phyloP scores from a whole-genome alignment of 2,888 invertebrate genomes.

The Brachylomia viminalis region DNA sequence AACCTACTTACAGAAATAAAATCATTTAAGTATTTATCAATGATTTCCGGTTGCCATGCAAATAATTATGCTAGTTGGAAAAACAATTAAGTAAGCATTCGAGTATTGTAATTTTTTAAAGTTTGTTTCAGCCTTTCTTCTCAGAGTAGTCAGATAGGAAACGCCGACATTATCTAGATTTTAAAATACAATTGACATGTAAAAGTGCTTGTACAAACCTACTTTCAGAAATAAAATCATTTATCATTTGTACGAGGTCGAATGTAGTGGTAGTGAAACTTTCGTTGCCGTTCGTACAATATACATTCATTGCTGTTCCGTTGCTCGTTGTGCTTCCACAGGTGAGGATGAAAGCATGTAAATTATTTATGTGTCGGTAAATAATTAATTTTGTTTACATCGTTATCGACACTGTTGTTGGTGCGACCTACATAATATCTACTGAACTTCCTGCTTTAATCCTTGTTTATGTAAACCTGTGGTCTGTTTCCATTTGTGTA shows the following conservation, averaged over 20 bases:
- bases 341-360: conserved; percentile 37
- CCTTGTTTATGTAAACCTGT: background rate
- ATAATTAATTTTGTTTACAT: conserved; percentile 44
- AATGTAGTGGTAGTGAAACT: conserved; percentile 35
- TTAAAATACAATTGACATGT: too few relatives aligned
- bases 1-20: too few relatives aligned
- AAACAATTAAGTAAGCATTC: too few relatives aligned
- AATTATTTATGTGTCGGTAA: conserved; percentile 33
- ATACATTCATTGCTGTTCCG: conserved; percentile 53
- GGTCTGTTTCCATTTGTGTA: background rate
- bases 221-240: too few relatives aligned
- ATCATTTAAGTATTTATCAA: too few relatives aligned
- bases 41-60: too few relatives aligned
- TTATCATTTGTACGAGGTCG: conserved; percentile 21
- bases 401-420: conserved; percentile 11
- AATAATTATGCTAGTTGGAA: too few relatives aligned
- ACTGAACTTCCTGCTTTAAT: background rate
- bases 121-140: too few relatives aligned
- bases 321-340: conserved; percentile 16
- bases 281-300: conserved; percentile 34
- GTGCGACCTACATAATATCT: background rate
- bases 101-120: too few relatives aligned
- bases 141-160: too few relatives aligned
- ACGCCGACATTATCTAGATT: too few relatives aligned
- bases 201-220: too few relatives aligned